phyloP scores from a whole-genome alignment of 2,113 vertebrate genomes.

The Oncorhynchus clarkii region DNA sequence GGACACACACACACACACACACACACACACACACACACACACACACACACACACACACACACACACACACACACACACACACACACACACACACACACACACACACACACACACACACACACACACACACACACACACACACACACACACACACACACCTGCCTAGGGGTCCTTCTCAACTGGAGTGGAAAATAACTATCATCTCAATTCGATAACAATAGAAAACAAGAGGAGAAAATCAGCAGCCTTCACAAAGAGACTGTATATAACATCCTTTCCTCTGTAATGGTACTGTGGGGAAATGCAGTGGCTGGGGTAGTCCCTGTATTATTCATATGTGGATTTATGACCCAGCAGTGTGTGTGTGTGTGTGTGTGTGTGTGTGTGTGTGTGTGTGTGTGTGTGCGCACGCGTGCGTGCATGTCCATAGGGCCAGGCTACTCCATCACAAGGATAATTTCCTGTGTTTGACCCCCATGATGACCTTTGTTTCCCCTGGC shows the following conservation, averaged over 20 bases:
- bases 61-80: not conserved
- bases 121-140: not conserved
- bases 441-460: not conserved
- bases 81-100: not conserved
- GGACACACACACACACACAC: not conserved
- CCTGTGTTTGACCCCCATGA: not conserved
- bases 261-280: not conserved
- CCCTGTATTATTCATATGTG: not conserved
- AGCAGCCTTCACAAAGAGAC: no score
- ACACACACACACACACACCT: not conserved
- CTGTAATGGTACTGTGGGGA: not conserved
- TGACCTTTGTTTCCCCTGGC: not conserved
- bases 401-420: no score
- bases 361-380: not conserved
- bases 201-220: no score
- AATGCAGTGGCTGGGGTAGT: not conserved
- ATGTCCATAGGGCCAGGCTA: not conserved
- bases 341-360: constrained; percentile 2
- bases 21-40: not conserved
- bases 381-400: no score
- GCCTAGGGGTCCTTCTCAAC: not conserved
- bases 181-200: no score
- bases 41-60: not conserved
- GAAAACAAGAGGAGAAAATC: no score
- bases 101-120: not conserved